Conservation (phyloP, 2,888 invertebrate species). For the Pogonocherus hispidulus region DNA sequence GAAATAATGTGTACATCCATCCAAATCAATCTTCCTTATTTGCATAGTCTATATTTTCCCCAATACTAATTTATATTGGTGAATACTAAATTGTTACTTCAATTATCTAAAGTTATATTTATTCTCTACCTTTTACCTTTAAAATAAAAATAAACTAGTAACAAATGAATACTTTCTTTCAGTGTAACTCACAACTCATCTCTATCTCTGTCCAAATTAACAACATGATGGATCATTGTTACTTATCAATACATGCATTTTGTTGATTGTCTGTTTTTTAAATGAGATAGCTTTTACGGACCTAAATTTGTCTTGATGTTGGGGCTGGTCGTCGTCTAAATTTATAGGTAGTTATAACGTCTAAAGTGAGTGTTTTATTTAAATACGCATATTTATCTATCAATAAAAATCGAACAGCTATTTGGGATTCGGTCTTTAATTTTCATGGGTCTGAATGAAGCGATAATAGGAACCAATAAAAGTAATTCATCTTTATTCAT, state of each 20-base stretch:
- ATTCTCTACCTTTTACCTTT: no score
- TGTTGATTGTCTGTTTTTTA: conserved; percentile 54
- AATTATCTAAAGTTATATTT: no score
- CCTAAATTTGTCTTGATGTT: conserved; percentile 44
- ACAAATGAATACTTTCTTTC: no score
- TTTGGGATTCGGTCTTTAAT: conserved; percentile 32
- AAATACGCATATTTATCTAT: conserved; percentile 28
- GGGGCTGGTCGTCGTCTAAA: conserved; percentile 12
- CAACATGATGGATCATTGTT: conserved; percentile 60
- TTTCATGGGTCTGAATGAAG: conserved; percentile 11
- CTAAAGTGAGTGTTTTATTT: conserved; percentile 26
- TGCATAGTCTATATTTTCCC: no score
- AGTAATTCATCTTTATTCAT: conserved; percentile 31
- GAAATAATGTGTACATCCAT: no score
- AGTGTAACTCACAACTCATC: not conserved
- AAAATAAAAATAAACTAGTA: no score
- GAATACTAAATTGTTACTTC: no score
- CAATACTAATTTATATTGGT: no score
- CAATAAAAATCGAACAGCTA: conserved; percentile 30
- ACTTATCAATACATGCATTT: conserved; percentile 62
- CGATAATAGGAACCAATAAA: conserved; percentile 31
- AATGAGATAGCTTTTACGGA: conserved; percentile 46
- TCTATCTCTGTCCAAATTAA: conserved; percentile 23
- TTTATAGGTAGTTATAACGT: conserved; percentile 26
- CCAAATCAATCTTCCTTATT: no score